phyloP scores from a whole-genome alignment of 2,113 vertebrate species.

The Otolemur garnettii region DNA sequence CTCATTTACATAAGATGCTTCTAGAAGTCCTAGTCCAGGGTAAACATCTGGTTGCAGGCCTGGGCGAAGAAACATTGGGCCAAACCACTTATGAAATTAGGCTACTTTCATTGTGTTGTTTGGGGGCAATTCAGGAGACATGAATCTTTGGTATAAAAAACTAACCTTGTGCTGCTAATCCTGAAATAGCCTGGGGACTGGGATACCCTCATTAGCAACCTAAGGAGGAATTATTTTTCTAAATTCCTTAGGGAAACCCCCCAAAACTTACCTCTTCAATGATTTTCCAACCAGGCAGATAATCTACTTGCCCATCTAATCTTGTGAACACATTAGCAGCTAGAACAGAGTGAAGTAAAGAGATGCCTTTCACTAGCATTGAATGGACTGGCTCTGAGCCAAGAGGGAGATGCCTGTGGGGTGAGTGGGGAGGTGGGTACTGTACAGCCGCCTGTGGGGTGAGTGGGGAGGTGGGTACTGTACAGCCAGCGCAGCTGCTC shows the following conservation, averaged over 20 bases:
- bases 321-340: background rate
- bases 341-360: background rate
- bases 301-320: background rate
- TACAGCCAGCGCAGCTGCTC: background rate
- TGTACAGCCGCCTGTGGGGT: background rate
- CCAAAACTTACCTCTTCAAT: background rate
- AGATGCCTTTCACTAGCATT: background rate
- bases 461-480: no score
- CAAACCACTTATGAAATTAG: background rate
- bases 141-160: background rate
- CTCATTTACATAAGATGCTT: background rate
- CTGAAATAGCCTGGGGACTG: background rate
- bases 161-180: background rate
- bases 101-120: constrained; percentile 15
- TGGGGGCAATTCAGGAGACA: constrained; percentile 18
- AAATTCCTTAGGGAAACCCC: background rate
- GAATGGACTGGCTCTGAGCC: background rate
- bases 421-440: no score
- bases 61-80: background rate
- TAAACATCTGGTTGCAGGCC: constrained; percentile 16
- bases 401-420: background rate
- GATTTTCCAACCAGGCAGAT: background rate
- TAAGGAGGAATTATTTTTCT: constrained; percentile 6
- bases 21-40: background rate
- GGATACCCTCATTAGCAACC: no score